Percentiles rank a stretch among this genome's conserved stretches.
Conservation (phyloP, 2,888 invertebrate species). For the Watsonalla cultraria region DNA sequence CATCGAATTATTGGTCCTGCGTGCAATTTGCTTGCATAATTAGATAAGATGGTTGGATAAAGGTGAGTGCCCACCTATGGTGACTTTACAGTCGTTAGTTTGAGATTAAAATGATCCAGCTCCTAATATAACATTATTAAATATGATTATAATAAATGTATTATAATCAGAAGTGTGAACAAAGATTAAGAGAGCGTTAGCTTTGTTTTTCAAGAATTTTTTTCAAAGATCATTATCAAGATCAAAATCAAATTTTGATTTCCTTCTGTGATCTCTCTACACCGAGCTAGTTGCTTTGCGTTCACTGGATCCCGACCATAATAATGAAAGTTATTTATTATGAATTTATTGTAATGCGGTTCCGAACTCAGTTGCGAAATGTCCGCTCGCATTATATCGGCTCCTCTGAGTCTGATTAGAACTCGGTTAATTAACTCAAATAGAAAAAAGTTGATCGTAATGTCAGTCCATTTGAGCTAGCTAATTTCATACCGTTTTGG, state of each 20-base stretch:
- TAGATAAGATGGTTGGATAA: constrained; percentile 19
- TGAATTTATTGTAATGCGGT: constrained; percentile 5
- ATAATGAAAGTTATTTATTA: not conserved
- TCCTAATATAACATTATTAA: no score
- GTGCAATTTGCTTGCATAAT: constrained; percentile 45
- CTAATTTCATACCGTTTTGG: not conserved
- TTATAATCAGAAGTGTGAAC: no score
- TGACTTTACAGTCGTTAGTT: no score
- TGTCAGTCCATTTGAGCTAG: not conserved
- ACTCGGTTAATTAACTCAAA: constrained; percentile 1
- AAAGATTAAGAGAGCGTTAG: no score
- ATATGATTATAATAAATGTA: no score
- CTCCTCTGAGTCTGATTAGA: constrained; percentile 16
- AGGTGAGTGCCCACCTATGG: not conserved
- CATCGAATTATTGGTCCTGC: constrained; percentile 43
- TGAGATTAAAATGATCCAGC: no score
- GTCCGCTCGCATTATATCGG: constrained; percentile 16
- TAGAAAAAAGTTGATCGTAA: not conserved
- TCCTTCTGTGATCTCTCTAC: no score
- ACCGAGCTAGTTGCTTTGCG: not conserved
- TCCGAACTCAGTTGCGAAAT: constrained; percentile 16
- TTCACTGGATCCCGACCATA: not conserved
- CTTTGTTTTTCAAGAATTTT: no score
- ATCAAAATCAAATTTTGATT: no score
- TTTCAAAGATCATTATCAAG: no score